Percentiles rank a stretch among this genome's conserved stretches.
These are phyloP conservation scores for Osedax frankpressi DNA, from an alignment of 2,888 invertebrate species.

Conservation along the genomic window DNA sequence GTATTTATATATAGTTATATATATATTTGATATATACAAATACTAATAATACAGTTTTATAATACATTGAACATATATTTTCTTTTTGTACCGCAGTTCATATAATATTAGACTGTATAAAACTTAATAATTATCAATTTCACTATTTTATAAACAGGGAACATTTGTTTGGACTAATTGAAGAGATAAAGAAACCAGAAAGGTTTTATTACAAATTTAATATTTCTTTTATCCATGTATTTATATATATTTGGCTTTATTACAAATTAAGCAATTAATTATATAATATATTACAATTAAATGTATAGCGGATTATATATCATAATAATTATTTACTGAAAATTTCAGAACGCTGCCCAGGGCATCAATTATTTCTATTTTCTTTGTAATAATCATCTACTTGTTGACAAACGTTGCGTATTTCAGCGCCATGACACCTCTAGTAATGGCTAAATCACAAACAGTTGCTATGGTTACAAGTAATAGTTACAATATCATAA, in stretches of 20 bases:
- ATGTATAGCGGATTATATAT: too few relatives aligned
- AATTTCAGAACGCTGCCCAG: conserved; percentile 61
- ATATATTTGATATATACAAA: too few relatives aligned
- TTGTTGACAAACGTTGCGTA: conserved; percentile 71
- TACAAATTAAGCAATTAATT: not conserved
- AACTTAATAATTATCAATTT: too few relatives aligned
- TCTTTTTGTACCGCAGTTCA: too few relatives aligned
- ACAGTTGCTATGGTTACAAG: conserved; percentile 67
- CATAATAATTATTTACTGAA: not conserved
- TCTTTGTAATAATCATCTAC: conserved; percentile 63
- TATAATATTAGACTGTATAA: too few relatives aligned
- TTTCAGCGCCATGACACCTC: conserved; percentile 60
- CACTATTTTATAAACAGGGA: not conserved
- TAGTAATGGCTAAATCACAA: conserved; percentile 60
- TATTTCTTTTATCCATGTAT: not conserved
- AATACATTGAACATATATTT: too few relatives aligned
- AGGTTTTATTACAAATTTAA: not conserved
- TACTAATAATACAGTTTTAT: too few relatives aligned
- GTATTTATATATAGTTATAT: too few relatives aligned
- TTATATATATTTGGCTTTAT: not conserved
- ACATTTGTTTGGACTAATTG: not conserved
- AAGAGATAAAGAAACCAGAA: not conserved
- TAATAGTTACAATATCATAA: too few relatives aligned
- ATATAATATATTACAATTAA: not conserved
- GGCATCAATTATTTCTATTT: conserved; percentile 65